Conservation (phyloP, 2,797 vertebrate genomes). For the Dendrocincla tyrannina region DNA sequence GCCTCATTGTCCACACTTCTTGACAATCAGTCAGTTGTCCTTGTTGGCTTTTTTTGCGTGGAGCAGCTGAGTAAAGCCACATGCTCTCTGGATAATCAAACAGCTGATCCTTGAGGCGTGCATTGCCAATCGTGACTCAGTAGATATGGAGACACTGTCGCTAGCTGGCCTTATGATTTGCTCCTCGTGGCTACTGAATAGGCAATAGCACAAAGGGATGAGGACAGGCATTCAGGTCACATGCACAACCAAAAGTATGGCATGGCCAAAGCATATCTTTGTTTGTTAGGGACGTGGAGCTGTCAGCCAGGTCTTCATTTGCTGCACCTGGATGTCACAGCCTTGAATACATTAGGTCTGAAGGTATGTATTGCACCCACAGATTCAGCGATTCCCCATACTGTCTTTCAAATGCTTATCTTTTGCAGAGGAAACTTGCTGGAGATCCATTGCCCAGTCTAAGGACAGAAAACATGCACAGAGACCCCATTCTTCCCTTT, state of each 20-base stretch:
- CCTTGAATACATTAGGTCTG: background rate
- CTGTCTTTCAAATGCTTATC: background rate
- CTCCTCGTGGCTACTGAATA: slow-evolving; percentile 52
- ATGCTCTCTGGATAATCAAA: slow-evolving; percentile 58
- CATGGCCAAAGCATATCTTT: background rate
- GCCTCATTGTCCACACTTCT: slow-evolving; percentile 1
- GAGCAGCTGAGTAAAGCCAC: slow-evolving; percentile 62
- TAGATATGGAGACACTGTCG: slow-evolving; percentile 46
- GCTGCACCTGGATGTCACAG: background rate
- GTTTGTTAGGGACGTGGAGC: background rate
- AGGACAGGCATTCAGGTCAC: slow-evolving; percentile 30
- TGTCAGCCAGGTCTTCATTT: background rate
- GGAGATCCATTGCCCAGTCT: background rate
- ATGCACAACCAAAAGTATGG: background rate
- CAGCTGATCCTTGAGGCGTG: slow-evolving; percentile 34
- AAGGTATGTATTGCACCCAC: background rate
- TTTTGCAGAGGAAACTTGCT: background rate
- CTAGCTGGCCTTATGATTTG: slow-evolving; percentile 45
- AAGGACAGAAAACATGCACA: slow-evolving; percentile 7
- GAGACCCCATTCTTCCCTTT: slow-evolving; percentile 60
- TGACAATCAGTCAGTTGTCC: slow-evolving; percentile 55
- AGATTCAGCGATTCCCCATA: background rate
- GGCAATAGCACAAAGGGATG: slow-evolving; percentile 27
- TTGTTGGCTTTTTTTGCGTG: background rate
- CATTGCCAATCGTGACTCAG: slow-evolving; percentile 40